These are phyloP conservation scores for Ornithoptera alexandrae DNA, from an alignment of 2,888 invertebrate genomes.

Conservation along the genomic window DNA sequence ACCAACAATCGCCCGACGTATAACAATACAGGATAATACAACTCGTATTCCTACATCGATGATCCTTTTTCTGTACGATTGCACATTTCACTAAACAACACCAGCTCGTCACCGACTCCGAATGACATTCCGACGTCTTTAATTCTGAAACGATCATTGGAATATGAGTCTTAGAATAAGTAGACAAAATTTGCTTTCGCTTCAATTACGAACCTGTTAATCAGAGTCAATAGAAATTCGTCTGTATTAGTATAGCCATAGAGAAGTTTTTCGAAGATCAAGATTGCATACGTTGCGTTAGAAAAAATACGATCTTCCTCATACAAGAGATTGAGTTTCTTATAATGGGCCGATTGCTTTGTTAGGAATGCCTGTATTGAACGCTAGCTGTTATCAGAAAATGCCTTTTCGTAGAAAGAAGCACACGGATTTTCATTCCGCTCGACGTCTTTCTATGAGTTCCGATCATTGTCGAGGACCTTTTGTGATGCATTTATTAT, in stretches of 20 bases:
- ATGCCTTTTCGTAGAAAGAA: constrained; percentile 62
- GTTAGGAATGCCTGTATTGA: constrained; percentile 51
- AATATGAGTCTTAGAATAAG: constrained; percentile 33
- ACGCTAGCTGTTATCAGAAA: constrained; percentile 52
- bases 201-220: constrained; percentile 7
- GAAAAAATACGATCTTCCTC: constrained; percentile 55
- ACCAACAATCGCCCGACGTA: constrained; percentile 57
- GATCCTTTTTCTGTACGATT: constrained; percentile 65
- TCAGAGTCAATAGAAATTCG: not conserved
- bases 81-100: constrained; percentile 72
- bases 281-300: constrained; percentile 23
- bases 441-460: constrained; percentile 40
- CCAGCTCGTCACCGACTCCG: constrained; percentile 41
- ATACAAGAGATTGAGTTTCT: constrained; percentile 65
- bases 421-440: constrained; percentile 38
- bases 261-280: constrained; percentile 42
- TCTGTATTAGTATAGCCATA: constrained; percentile 34
- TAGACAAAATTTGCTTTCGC: constrained; percentile 34
- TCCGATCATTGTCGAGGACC: constrained; percentile 40
- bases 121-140: constrained; percentile 52
- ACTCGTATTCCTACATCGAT: constrained; percentile 47
- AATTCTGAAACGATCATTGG: constrained; percentile 36
- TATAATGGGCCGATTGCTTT: constrained; percentile 64
- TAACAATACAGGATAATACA: constrained; percentile 57
- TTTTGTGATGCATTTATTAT: constrained; percentile 40